Base-by-base conservation (phyloP, 2,113 vertebrate species). In the Calyptomena viridis region DNA sequence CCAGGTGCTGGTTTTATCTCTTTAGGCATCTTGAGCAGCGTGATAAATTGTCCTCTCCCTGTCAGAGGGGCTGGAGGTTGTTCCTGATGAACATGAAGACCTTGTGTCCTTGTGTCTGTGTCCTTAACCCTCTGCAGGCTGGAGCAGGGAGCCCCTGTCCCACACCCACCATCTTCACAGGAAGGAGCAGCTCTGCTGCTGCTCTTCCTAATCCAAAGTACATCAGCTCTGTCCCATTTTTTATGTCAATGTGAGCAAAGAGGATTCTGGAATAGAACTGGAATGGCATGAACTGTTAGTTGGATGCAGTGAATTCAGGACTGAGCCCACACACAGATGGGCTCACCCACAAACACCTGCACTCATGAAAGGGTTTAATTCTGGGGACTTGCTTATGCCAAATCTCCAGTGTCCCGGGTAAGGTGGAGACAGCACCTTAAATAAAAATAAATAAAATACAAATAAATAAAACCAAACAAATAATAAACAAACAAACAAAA, bases 121-220 rank as follows among this genome's bases (percentile, higher is more conserved):
- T 62, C 68, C 16, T 23, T 40, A 74, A 18, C 46, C 30, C 1
- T 0, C 63, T 39, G 27, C 31, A 62, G 60, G 53, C 83, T 76
- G 49, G 40, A 68, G 30, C 50, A 46, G 23, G 79, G 64, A 91
- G 66, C 87, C 59, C 42, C 37, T 35, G 8, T 3, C 11, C 63
- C 50, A n/a, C 35, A 18, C 3, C 39, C 52, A 39, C 19, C 31
- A 1, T 0, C 4, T n/a, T 86, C 73, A 21, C 18, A 3, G 8
- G 67, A 55, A 82, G 69, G 42, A 93, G 18, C 66, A 83, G 62
- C 58, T 82, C 52, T 90, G 44, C 56, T 75, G 69, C 64, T 78
- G 66, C 78, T 37, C 12, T 55, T 85, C 60, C 67, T 55, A 28
- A 76, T 22, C 44, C 73, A 39, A 21, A 93, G 55, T 6, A 14